Evolutionary conservation across 1,140 invertebrate genomes (phyloP).

Genomic region (Anadara kagoshimensis): DNA sequence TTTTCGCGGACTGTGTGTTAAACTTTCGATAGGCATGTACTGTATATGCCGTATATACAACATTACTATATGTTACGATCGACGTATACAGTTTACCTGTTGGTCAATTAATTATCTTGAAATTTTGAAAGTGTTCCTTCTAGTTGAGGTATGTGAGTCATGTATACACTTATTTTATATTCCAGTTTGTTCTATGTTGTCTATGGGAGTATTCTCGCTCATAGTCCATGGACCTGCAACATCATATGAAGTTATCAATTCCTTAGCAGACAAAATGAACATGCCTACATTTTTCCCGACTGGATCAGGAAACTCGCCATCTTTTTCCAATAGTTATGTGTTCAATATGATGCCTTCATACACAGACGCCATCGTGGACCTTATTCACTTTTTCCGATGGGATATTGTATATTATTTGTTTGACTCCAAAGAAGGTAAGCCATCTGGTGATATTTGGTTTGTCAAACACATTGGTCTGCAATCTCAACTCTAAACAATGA

Average conservation of each 20-base stretch:
- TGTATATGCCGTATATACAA: too few relatives aligned
- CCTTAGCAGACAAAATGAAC: constrained; percentile 7
- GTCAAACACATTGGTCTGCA: too few relatives aligned
- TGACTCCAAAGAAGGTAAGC: constrained; percentile 31
- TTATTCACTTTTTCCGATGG: constrained; percentile 31
- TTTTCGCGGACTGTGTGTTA: too few relatives aligned
- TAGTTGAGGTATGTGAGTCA: too few relatives aligned
- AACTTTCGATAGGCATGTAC: too few relatives aligned
- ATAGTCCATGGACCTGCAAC: constrained; percentile 8
- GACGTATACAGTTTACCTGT: too few relatives aligned
- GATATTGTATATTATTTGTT: constrained; percentile 30
- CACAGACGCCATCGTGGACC: constrained; percentile 25
- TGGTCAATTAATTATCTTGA: too few relatives aligned
- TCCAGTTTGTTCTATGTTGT: constrained; percentile 10
- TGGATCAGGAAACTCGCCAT: constrained; percentile 6
- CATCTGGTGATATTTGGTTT: background rate
- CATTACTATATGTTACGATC: too few relatives aligned
- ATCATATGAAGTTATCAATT: constrained; percentile 20
- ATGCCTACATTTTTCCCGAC: constrained; percentile 12
- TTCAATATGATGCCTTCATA: constrained; percentile 35
- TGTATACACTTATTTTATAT: background rate
- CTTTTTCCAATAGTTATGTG: background rate
- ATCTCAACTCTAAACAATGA: too few relatives aligned
- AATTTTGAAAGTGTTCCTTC: too few relatives aligned
- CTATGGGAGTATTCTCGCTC: background rate